These are phyloP conservation scores for Pandemis corylana DNA, from an alignment of 2,888 invertebrate genomes.

Conservation along the genomic window DNA sequence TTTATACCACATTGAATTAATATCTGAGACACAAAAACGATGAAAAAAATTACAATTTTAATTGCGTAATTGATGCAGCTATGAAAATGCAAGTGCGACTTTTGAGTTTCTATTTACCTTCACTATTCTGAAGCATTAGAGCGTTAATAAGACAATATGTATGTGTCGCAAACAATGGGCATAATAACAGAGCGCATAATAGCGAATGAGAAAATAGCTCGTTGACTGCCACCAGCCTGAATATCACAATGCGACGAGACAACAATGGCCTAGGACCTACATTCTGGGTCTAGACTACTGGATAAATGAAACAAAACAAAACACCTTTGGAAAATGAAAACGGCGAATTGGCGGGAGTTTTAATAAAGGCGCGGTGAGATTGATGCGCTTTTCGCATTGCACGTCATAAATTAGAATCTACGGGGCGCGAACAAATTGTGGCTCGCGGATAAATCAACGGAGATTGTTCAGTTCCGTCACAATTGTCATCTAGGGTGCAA, in stretches of 20 bases:
- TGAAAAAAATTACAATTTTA: background rate
- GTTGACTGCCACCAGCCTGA: conserved; percentile 71
- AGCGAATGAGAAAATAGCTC: conserved; percentile 80
- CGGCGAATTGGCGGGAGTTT: conserved; percentile 61
- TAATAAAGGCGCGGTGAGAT: conserved; percentile 45
- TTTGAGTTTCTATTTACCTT: conserved; percentile 40
- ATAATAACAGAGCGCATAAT: conserved; percentile 76
- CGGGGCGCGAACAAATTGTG: conserved; percentile 20
- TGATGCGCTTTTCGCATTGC: conserved; percentile 25
- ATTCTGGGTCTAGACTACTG: conserved; percentile 67
- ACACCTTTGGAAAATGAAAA: conserved; percentile 69
- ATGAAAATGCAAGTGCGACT: conserved; percentile 25
- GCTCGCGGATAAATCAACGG: conserved; percentile 12
- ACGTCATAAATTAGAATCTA: conserved; percentile 30
- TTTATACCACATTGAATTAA: background rate
- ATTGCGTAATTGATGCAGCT: background rate
- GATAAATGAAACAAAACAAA: conserved; percentile 73
- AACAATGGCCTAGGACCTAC: conserved; percentile 76
- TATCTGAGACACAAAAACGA: background rate
- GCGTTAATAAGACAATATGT: conserved; percentile 61
- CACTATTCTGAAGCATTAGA: conserved; percentile 50
- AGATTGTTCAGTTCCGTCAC: conserved; percentile 7
- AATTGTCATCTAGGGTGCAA: background rate
- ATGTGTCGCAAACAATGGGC: conserved; percentile 75
- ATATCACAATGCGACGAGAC: conserved; percentile 74